Percentiles rank a stretch among this genome's conserved stretches.
phyloP scores from a whole-genome alignment of 2,113 vertebrate genomes.

The Muntiacus muntjak region DNA sequence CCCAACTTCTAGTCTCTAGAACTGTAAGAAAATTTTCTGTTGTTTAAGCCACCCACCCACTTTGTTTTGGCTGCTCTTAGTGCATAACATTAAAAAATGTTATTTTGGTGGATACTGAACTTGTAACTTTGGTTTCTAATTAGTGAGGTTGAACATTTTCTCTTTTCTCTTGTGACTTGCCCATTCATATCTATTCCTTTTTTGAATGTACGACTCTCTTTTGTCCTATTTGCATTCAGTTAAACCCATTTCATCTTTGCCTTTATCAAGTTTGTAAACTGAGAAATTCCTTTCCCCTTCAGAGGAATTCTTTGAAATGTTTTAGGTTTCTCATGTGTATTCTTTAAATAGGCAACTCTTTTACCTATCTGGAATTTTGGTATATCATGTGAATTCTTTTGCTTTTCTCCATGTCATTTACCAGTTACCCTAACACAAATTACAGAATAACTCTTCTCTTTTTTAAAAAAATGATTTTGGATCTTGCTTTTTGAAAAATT shows the following conservation, averaged over 20 bases:
- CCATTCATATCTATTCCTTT: background rate
- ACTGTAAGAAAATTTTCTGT: background rate
- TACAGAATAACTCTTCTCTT: background rate
- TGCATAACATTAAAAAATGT: background rate
- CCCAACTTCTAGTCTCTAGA: background rate
- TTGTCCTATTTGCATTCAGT: background rate
- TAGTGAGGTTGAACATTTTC: background rate
- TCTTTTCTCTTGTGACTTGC: background rate
- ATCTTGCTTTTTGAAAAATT: background rate
- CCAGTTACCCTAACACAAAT: background rate
- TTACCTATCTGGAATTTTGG: background rate
- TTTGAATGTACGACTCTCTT: background rate
- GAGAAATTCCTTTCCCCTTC: background rate
- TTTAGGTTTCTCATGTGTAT: background rate
- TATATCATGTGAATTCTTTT: background rate
- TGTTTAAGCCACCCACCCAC: background rate
- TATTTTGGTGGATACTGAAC: background rate
- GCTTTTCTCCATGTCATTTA: background rate
- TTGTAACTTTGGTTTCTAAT: background rate
- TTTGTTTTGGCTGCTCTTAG: background rate
- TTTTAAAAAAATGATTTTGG: background rate
- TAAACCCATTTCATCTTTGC: background rate
- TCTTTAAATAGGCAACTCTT: background rate
- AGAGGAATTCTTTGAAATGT: background rate
- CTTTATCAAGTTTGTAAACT: background rate